Percentiles rank a stretch among this genome's conserved stretches.
Evolutionary conservation across 2,797 vertebrate genomes (phyloP).

Genomic region (Clamator glandarius): DNA sequence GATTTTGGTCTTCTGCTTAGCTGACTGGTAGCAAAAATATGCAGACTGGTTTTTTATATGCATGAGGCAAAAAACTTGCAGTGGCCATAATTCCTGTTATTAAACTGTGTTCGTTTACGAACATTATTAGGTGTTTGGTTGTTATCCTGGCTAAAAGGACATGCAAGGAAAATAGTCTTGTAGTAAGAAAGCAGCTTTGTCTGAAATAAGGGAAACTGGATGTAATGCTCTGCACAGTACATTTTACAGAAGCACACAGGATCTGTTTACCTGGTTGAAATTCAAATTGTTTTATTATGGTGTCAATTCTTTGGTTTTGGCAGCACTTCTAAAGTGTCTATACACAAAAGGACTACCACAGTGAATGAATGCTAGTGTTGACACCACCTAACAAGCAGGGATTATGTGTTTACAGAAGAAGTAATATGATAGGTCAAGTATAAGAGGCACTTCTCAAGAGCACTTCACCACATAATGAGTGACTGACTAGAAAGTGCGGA

Average conservation of each 20-base stretch:
- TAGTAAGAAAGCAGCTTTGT: conserved; percentile 43
- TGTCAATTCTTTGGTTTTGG: conserved; percentile 88
- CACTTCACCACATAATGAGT: conserved; percentile 94
- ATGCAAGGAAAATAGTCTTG: background rate
- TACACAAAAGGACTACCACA: conserved; percentile 79
- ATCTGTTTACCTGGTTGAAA: conserved; percentile 88
- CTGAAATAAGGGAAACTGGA: conserved; percentile 47
- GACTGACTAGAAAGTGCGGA: conserved; percentile 91
- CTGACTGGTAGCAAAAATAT: background rate
- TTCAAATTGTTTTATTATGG: conserved; percentile 87
- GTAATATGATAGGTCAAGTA: conserved; percentile 96
- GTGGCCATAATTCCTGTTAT: background rate
- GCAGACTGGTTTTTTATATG: background rate
- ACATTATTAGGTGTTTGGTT: background rate
- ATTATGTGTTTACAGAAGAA: conserved; percentile 98
- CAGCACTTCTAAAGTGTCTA: conserved; percentile 83
- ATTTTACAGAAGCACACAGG: conserved; percentile 65
- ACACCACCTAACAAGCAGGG: conserved; percentile 96
- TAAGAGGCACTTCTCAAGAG: conserved; percentile 90
- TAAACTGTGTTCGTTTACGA: conserved; percentile 4
- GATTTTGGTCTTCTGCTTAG: background rate
- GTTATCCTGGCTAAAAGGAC: conserved; percentile 14
- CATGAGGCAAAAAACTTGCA: background rate
- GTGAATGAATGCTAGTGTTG: conserved; percentile 86
- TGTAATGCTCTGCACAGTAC: conserved; percentile 33